These are phyloP conservation scores for Sebastes minor DNA, from an alignment of 2,797 vertebrate genomes.

Conservation along the genomic window DNA sequence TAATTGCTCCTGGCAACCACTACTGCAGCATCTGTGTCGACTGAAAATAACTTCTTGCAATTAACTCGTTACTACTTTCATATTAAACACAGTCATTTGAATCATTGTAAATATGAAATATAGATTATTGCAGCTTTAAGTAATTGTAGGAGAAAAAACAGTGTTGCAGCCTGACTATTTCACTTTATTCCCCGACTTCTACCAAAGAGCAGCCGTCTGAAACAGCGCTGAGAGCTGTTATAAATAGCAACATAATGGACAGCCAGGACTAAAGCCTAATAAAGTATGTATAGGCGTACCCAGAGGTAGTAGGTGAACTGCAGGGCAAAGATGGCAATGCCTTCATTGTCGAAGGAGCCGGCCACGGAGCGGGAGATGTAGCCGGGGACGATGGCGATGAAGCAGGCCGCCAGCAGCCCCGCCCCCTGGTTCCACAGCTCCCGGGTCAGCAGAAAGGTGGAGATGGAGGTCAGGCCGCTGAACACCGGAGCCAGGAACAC, in stretches of 20 bases:
- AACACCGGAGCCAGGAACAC: conserved; percentile 97
- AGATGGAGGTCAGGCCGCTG: conserved; percentile 96
- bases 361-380: conserved; percentile 98
- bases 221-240: background rate
- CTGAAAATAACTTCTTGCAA: no score
- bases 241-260: background rate
- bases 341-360: conserved; percentile 97
- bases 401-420: conserved; percentile 95
- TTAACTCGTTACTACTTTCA: no score
- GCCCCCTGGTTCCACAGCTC: conserved; percentile 98
- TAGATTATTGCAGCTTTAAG: background rate
- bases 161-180: background rate
- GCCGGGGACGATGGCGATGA: conserved; percentile 97
- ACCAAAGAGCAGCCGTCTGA: background rate
- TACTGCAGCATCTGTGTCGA: no score
- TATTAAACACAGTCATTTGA: no score
- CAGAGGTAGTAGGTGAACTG: conserved; percentile 99
- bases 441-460: conserved; percentile 94
- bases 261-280: background rate
- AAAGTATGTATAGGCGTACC: conserved; percentile 71
- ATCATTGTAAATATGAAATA: background rate
- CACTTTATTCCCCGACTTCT: background rate
- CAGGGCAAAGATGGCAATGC: conserved; percentile 98
- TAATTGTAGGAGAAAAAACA: background rate
- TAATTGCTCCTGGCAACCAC: no score